Conservation (phyloP, 2,113 vertebrate genomes). For the Pyrgilauda ruficollis region DNA sequence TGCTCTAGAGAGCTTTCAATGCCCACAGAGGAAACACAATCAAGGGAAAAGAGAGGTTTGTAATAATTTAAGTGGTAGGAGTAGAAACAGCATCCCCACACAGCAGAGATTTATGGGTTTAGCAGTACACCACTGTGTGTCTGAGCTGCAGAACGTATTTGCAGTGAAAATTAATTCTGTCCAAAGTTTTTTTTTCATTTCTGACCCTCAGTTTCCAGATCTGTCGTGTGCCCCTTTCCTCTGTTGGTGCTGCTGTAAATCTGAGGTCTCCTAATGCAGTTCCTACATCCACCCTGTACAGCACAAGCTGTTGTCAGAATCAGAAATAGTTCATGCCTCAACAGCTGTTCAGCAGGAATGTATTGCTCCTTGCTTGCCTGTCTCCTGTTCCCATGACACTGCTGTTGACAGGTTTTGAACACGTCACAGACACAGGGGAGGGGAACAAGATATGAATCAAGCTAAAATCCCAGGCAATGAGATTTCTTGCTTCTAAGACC, state of each 20-base stretch:
- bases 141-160: not conserved
- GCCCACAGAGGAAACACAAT: not conserved
- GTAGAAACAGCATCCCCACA: not conserved
- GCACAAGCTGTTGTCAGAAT: not conserved
- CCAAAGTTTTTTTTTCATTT: not conserved
- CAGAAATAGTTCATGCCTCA: not conserved
- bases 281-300: not conserved
- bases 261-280: not conserved
- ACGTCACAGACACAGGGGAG: not conserved
- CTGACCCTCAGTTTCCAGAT: not conserved
- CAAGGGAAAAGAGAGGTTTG: rapidly evolving
- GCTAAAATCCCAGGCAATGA: not conserved
- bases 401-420: not conserved
- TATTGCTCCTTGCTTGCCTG: not conserved
- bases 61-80: not conserved
- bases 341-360: not conserved
- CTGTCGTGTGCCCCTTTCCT: not conserved
- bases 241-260: not conserved
- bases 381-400: not conserved
- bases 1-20: not conserved
- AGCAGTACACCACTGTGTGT: not conserved
- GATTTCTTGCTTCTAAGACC: not conserved
- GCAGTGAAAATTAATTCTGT: not conserved
- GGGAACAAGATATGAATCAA: not conserved
- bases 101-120: not conserved